These are phyloP conservation scores for Drosophila virilis DNA, from an alignment of 1,140 invertebrate species.

Conservation along the genomic window DNA sequence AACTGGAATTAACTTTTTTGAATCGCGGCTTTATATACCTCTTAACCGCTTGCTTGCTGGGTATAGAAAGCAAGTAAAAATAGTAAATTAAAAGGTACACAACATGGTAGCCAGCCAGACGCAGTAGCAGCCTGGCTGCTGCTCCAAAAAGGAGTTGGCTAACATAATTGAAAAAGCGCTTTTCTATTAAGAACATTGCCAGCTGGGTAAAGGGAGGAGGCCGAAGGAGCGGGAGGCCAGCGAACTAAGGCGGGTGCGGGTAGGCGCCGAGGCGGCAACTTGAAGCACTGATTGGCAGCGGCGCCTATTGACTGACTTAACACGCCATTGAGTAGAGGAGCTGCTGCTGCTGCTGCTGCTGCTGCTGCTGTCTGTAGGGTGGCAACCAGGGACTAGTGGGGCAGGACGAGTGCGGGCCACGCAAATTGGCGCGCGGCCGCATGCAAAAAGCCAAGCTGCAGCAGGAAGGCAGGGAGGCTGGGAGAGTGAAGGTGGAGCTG, in stretches of 20 bases:
- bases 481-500: background rate
- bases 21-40: background rate
- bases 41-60: background rate
- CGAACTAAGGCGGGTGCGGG: too few species aligned
- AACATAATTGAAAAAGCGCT: slow-evolving; percentile 82
- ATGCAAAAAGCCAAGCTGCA: slow-evolving; percentile 33
- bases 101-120: slow-evolving; percentile 54
- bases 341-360: slow-evolving; percentile 23
- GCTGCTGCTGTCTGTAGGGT: slow-evolving; percentile 3
- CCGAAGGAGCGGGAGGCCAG: background rate
- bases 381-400: slow-evolving; percentile 21
- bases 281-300: slow-evolving; percentile 80
- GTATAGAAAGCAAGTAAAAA: slow-evolving; percentile 58
- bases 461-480: background rate
- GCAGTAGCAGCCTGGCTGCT: slow-evolving; percentile 36
- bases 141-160: slow-evolving; percentile 77
- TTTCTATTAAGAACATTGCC: slow-evolving; percentile 77
- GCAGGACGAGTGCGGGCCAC: slow-evolving; percentile 11
- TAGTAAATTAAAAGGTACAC: slow-evolving; percentile 81
- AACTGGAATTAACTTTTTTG: too few species aligned
- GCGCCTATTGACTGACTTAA: slow-evolving; percentile 82
- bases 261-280: slow-evolving; percentile 45
- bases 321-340: slow-evolving; percentile 74
- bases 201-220: background rate
- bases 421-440: slow-evolving; percentile 68